Evolutionary conservation across 2,113 vertebrate species (phyloP).

Genomic region (Zootoca vivipara): DNA sequence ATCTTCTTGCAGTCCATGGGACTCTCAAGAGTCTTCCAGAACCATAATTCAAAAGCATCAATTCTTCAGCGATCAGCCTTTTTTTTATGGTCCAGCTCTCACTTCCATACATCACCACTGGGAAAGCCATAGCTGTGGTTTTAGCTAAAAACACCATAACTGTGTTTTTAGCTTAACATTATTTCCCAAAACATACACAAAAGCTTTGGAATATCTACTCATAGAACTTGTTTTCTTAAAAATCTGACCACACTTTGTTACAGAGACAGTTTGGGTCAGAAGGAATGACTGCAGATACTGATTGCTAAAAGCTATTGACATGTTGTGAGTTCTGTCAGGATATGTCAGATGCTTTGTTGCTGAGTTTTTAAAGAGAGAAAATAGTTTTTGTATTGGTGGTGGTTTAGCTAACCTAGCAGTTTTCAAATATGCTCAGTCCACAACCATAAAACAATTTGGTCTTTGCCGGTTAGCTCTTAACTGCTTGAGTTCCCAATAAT

Average conservation of each 20-base stretch:
- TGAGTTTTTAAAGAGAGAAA: not conserved
- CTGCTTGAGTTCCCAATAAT: not conserved
- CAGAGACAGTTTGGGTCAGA: not conserved
- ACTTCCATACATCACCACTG: too few species aligned
- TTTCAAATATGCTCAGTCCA: not conserved
- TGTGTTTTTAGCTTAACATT: too few species aligned
- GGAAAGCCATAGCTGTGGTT: too few species aligned
- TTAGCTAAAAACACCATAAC: too few species aligned
- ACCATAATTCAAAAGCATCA: too few species aligned
- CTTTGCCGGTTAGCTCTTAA: not conserved
- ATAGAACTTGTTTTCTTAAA: not conserved
- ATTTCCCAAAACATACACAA: too few species aligned
- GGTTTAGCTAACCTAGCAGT: not conserved
- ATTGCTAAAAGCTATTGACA: not conserved
- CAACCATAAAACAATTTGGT: not conserved
- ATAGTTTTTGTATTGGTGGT: not conserved
- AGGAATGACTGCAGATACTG: not conserved
- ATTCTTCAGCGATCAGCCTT: too few species aligned
- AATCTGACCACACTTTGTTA: not conserved
- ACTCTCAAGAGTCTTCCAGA: too few species aligned
- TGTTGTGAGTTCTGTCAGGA: not conserved
- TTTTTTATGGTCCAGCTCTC: too few species aligned
- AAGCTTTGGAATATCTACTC: not conserved
- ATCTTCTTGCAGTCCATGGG: too few species aligned
- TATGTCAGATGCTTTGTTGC: not conserved